phyloP scores from a whole-genome alignment of 2,888 invertebrate species.

The Merodon equestris region DNA sequence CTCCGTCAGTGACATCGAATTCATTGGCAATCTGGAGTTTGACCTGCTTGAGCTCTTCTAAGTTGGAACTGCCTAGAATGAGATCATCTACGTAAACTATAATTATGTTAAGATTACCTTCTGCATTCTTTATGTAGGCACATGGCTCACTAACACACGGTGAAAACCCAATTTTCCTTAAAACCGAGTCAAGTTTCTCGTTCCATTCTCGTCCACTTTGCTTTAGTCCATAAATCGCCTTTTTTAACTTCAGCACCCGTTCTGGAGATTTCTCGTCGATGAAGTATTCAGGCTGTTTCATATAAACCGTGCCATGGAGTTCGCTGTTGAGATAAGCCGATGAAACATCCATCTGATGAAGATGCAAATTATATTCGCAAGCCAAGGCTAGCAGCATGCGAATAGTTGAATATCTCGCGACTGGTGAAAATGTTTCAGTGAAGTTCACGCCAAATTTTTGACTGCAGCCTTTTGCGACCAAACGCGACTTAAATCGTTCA shows the following conservation, averaged over 20 bases:
- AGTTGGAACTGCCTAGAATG: slow-evolving; percentile 47
- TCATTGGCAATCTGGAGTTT: slow-evolving; percentile 39
- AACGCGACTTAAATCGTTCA: slow-evolving; percentile 35
- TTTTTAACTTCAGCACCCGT: slow-evolving; percentile 65
- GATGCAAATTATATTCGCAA: slow-evolving; percentile 52
- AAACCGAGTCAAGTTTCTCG: slow-evolving; percentile 49
- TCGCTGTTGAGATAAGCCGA: slow-evolving; percentile 68
- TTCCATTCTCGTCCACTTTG: slow-evolving; percentile 70
- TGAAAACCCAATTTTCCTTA: slow-evolving; percentile 56
- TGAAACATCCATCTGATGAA: slow-evolving; percentile 69
- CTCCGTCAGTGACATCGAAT: slow-evolving; percentile 55
- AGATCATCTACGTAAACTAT: slow-evolving; percentile 68
- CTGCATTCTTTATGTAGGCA: slow-evolving; percentile 39
- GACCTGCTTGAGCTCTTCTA: slow-evolving; percentile 40
- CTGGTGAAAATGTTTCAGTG: slow-evolving; percentile 65
- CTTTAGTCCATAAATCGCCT: slow-evolving; percentile 69
- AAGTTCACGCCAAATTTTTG: slow-evolving; percentile 61
- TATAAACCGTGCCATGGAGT: slow-evolving; percentile 58
- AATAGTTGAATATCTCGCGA: slow-evolving; percentile 61
- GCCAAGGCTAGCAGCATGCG: slow-evolving; percentile 66
- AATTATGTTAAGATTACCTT: slow-evolving; percentile 52
- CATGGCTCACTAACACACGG: slow-evolving; percentile 61
- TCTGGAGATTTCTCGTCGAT: slow-evolving; percentile 38
- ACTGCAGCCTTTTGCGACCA: slow-evolving; percentile 60
- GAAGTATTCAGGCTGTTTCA: slow-evolving; percentile 63